Evolutionary conservation across 2,797 vertebrate genomes (phyloP).

Genomic region (Brachyalestes nurse): DNA sequence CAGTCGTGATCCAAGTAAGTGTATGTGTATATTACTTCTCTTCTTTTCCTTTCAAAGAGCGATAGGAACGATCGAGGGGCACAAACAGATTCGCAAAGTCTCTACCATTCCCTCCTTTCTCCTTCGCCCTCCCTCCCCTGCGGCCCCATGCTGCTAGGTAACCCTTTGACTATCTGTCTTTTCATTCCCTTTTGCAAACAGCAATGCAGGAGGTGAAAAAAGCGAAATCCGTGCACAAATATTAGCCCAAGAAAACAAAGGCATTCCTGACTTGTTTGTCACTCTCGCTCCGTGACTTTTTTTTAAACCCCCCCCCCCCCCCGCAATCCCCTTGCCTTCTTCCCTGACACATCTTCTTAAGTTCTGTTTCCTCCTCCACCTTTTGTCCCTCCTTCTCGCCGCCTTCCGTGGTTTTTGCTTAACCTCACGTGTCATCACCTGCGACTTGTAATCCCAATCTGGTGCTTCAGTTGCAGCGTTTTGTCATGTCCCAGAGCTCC

Average conservation of each 20-base stretch:
- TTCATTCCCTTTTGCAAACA: constrained; percentile 75
- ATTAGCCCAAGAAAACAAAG: constrained; percentile 78
- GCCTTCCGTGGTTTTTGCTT: constrained; percentile 57
- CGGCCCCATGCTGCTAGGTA: constrained; percentile 72
- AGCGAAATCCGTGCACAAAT: constrained; percentile 78
- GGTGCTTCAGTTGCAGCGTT: neutral
- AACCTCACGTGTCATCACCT: constrained; percentile 22
- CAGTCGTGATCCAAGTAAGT: neutral
- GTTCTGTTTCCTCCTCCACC: neutral
- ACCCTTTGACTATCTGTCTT: constrained; percentile 72
- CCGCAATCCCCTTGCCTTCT: constrained; percentile 30
- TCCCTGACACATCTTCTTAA: constrained; percentile 26
- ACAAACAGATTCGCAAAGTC: constrained; percentile 55
- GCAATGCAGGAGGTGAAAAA: constrained; percentile 69
- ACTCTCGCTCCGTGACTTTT: constrained; percentile 70
- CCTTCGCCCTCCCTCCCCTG: constrained; percentile 9
- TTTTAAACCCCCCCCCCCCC: constrained; percentile 33
- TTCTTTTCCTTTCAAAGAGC: neutral
- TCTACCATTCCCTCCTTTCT: constrained; percentile 17
- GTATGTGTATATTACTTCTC: neutral
- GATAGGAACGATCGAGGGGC: constrained; percentile 44
- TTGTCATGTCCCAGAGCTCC: neutral
- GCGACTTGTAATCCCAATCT: neutral
- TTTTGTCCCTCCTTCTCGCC: constrained; percentile 19
- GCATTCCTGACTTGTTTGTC: constrained; percentile 78